Evolutionary conservation across 2,888 invertebrate genomes (phyloP), one percentile per base, ranked within the genome.

Genomic region (Spicauda simplicius): DNA sequence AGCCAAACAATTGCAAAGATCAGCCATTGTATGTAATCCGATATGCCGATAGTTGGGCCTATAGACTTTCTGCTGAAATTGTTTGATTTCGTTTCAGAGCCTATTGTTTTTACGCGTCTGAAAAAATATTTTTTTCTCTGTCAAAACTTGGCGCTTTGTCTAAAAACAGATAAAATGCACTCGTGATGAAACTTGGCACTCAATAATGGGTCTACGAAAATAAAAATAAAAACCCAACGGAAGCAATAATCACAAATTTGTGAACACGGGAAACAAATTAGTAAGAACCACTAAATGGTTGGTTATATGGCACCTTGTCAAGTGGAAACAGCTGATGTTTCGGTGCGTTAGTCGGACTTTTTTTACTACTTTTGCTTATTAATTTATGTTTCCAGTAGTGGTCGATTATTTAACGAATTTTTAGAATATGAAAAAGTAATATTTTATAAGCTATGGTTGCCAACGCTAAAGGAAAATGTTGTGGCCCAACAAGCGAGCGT

Each of bases 241-340:
- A 66, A 66, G 37, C 66, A 60, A 61, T 66, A 56, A 87, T 86
- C 84, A 90, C 88, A 87, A 90, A 93, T 91, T 88, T 78, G 84
- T 80, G 85, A 87, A 89, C 91, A 90, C 82, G 81, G 86, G 82
- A 90, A 90, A 88, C 91, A 90, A 90, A 92, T 93, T 91, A 91
- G 82, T 82, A 19, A 48, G 50, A 61, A 56, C 20, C 48, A 71
- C 64, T 74, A 79, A 78, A 77, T 75, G 76, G 75, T 71, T 70
- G 75, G 74, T 70, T 73, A 73, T 73, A 74, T 70, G 72, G 68
- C 67, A 68, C 70, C 76, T 71, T 74, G 73, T 83, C 76, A 83
- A 91, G 91, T 91, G 89, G 88, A 87, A 86, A 83, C 91, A 90
- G 81, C 81, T 90, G 91, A 73, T 68, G 66, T 57, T 61, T 63